phyloP scores from a whole-genome alignment of 2,113 vertebrate genomes.

The Tautogolabrus adspersus region DNA sequence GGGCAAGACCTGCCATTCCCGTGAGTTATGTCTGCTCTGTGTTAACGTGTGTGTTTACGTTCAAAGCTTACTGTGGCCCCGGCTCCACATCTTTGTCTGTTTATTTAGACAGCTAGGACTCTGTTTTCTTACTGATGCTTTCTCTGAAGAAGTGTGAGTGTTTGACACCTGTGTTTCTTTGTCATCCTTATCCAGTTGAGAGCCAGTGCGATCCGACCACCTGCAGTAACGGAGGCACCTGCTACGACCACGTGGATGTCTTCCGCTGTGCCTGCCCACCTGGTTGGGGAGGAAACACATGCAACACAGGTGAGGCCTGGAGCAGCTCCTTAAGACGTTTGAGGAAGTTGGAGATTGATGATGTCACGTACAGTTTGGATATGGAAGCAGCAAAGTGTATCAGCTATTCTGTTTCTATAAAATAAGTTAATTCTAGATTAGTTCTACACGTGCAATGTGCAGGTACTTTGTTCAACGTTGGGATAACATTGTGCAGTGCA shows the following conservation, averaged over 20 bases:
- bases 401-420: too few species aligned
- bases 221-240: slow-evolving; percentile 95
- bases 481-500: too few species aligned
- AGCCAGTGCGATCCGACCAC: slow-evolving; percentile 94
- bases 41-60: slow-evolving; percentile 52
- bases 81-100: slow-evolving; percentile 3
- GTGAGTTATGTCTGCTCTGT: slow-evolving; percentile 81
- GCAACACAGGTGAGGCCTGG: slow-evolving; percentile 87
- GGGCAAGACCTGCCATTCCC: slow-evolving; percentile 98
- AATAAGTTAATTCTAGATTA: too few species aligned
- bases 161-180: not conserved
- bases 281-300: slow-evolving; percentile 93
- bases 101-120: slow-evolving; percentile 3
- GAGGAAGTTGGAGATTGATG: too few species aligned
- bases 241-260: slow-evolving; percentile 91
- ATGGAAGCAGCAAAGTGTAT: too few species aligned
- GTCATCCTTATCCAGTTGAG: slow-evolving; percentile 82
- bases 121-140: not conserved
- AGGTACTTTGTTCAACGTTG: too few species aligned
- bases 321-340: too few species aligned
- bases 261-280: slow-evolving; percentile 92
- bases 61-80: not conserved
- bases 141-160: too few species aligned
- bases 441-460: too few species aligned
- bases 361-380: too few species aligned